Evolutionary conservation across 1,140 invertebrate species (phyloP), one percentile per base, ranked within the genome.

Genomic region (Procambarus clarkii): DNA sequence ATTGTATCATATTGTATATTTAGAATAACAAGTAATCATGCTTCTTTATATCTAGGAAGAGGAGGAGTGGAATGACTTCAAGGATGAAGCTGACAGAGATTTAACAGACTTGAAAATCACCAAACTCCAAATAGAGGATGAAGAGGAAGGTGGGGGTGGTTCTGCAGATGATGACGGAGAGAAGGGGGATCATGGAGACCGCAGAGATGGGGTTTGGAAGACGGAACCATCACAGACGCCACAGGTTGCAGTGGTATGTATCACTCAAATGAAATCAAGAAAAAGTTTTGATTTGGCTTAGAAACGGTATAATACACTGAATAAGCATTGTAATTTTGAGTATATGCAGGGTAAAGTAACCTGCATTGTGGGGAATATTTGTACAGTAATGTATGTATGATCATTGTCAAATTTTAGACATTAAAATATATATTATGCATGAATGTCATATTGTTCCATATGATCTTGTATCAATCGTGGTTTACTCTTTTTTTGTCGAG

Each of bases 1-100:
- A 54, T 64, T 64, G 18, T 64, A 21, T 8, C 7, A 58, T 58
- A 58, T 2, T 58, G 54, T 58, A 58, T 58, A 34, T 34, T 34
- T 54, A 54, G 8, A 54, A 5, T 54, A 54, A 3, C 34, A 54
- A 54, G 50, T 54, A 54, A 54, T 13, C 13, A 54, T 8, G 8
- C 4, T 54, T 54, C 0, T 54, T 79, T 46, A n/a, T 74, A 50
- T 80, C 21, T 71, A 91, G 84, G 90, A 91, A 74, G 90, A 91
- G 48, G 90, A 91, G 45, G 90, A 91, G 76, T 91, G 90, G 90
- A 86, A 91, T 82, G 90, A 91, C 64, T 91, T 91, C n/a, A 82
- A 86, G 58, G 90, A 91, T 82, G 90, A 91, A 34, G 44, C 77
- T 4, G 85, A 87, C n/a, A 69, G 58, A 46, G 90, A 91, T 64